Evolutionary conservation across 2,113 vertebrate genomes (phyloP), one percentile per base, ranked within the genome.

Genomic region (Callopanchax toddi): DNA sequence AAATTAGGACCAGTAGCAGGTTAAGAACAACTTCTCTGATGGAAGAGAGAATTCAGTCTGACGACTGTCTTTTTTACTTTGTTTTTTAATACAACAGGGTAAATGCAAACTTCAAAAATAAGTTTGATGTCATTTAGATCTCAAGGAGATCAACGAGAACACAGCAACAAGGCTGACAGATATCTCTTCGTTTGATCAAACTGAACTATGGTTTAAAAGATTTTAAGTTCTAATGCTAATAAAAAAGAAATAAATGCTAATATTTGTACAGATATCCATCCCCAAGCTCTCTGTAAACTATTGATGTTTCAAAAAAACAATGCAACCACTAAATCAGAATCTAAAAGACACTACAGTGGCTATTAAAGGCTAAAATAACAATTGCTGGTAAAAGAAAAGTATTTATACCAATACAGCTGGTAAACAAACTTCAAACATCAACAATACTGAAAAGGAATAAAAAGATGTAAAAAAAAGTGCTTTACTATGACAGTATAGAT

Each of bases 21-120:
- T 79, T 58, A 66, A 74, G 42, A 66, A 74, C 39, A 67, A 74
- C 61, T 22, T 79, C 61, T 83, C 66, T 71, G 42, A 66, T 49
- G 60, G 71, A 62, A 63, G 76, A 65, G 52, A 81, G 50, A 83
- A 63, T 29, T 66, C 26, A 49, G 54, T 78, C 26, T 42, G 50
- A 60, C 17, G n/a, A 61, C 56, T 70, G 44, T 32, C 10, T 40
- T 40, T 67, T 51, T 32, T 4, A 34, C 16, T 12, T 49, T 25
- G 53, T 53, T 23, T 56, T 52, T 82, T 54, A 82, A 88, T 76
- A 86, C 64, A 85, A 85, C 78, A 86, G 78, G 81, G 76, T 87
- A 89, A 86, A 89, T 53, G 82, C 84, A 89, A 90, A 91, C 89
- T 91, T 91, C 68, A 88, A 91, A 89, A 91, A 91, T 86, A 87